phyloP scores from a whole-genome alignment of 2,113 vertebrate species.

The Oostethus manadensis region DNA sequence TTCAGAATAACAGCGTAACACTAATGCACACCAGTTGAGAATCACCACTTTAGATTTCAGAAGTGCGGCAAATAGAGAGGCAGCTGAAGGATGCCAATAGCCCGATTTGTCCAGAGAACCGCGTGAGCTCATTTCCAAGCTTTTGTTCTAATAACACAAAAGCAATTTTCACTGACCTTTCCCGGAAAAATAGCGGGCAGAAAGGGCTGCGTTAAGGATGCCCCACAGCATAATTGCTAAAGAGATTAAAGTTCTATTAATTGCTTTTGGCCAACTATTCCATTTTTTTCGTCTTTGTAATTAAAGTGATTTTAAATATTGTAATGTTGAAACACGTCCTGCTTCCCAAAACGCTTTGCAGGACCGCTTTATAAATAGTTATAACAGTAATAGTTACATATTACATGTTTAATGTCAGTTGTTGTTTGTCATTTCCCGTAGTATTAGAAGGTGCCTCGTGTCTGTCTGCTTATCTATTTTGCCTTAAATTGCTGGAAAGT shows the following conservation, averaged over 20 bases:
- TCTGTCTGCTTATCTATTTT: no score
- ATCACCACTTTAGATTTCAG: constrained; percentile 47
- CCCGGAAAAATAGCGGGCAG: constrained; percentile 73
- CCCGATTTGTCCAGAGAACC: constrained; percentile 61
- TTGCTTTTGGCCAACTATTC: constrained; percentile 93
- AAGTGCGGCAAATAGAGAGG: constrained; percentile 37
- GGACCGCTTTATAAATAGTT: no score
- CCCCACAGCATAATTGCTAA: constrained; percentile 93
- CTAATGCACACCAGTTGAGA: no score
- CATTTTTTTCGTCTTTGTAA: constrained; percentile 89
- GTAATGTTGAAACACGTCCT: no score
- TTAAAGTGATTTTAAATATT: constrained; percentile 92
- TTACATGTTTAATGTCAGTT: no score
- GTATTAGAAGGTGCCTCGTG: no score
- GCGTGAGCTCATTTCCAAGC: constrained; percentile 59
- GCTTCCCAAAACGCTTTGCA: no score
- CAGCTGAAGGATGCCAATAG: constrained; percentile 42
- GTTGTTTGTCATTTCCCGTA: no score
- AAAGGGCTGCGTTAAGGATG: constrained; percentile 85
- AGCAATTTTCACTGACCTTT: constrained; percentile 83
- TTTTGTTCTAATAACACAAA: constrained; percentile 81
- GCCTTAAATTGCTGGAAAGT: no score
- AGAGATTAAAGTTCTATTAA: constrained; percentile 93
- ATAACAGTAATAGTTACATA: no score
- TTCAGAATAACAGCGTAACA: no score